A percentile compares a stretch with the other conserved stretches of the same genome.
These are phyloP conservation scores for Latrodectus elegans DNA, from an alignment of 2,888 invertebrate genomes.

Conservation along the genomic window DNA sequence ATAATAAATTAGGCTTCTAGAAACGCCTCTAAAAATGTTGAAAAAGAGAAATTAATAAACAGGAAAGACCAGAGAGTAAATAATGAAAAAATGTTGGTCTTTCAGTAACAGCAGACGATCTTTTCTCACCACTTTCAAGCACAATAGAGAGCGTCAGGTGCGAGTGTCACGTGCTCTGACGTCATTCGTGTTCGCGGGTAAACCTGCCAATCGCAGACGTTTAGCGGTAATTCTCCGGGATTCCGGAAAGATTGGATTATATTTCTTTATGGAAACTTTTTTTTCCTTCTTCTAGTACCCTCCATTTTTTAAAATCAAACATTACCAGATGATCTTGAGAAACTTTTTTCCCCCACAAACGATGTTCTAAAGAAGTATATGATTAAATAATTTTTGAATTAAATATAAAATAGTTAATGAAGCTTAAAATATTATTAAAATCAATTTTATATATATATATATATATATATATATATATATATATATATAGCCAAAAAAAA, in stretches of 20 bases:
- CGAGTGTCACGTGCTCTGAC: constrained; percentile 68
- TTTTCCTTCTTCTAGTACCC: constrained; percentile 16
- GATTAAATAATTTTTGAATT: too few species aligned
- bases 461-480: too few species aligned
- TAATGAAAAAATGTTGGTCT: constrained; percentile 46
- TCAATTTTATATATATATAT: too few species aligned
- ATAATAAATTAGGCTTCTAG: constrained; percentile 30
- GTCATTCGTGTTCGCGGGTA: constrained; percentile 67
- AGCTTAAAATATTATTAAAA: too few species aligned
- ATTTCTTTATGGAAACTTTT: constrained; percentile 19
- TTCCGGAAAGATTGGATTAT: constrained; percentile 62
- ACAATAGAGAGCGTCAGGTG: constrained; percentile 66
- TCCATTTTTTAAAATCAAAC: constrained; percentile 19
- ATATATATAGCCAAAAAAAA: too few species aligned
- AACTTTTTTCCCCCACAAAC: too few species aligned
- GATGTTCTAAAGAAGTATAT: too few species aligned
- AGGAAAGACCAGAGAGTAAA: constrained; percentile 29
- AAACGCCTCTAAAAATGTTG: constrained; percentile 18
- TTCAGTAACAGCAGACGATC: constrained; percentile 57
- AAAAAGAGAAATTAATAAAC: constrained; percentile 46
- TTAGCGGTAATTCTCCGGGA: constrained; percentile 56
- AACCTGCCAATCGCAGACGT: constrained; percentile 66
- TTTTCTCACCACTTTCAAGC: constrained; percentile 66
- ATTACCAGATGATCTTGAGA: constrained; percentile 19
- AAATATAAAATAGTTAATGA: too few species aligned